Evolutionary conservation across 1,140 invertebrate genomes (phyloP), one percentile per base, ranked within the genome.

Genomic region (Nylanderia fulva): DNA sequence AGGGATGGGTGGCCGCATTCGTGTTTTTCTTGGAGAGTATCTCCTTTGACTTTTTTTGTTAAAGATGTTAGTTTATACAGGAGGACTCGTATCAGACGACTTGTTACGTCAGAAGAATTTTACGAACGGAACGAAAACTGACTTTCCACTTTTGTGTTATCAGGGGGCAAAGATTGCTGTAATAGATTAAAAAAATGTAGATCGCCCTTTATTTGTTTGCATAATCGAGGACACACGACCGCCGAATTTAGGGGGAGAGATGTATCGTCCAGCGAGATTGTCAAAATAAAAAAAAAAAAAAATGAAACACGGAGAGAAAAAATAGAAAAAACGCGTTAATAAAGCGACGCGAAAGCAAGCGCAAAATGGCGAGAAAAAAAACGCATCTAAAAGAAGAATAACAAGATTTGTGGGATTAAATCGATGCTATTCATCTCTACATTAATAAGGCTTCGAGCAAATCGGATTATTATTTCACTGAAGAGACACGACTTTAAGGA

Each of bases 161-260:
- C 15, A 36, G 33, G 39, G 48, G 13, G n/a, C n/a, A 39, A 15
- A 18, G 18, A 29, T 76, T 33, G 15, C 18, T 4, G 6, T 15
- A 13, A 21, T 56, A 27, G 66, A 82, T 45, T 27, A 24, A 58
- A 24, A 58, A 58, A 80, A 39, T 39, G 64, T 36, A 56, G 52
- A 45, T 82, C 72, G 54, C 36, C 15, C 66, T 58, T 33, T n/a
- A 52, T 48, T 33, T 4, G 15, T 42, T 48, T 52, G 36, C 45
- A 27, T 21, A 27, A 21, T 27, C 33, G 52, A 27, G 33, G 48
- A 52, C 29, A 52, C 29, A 39, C 15, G 33, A 24, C 27, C 7
- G 61, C 48, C 69, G 33, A 48, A n/a, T 36, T 74, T 69, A 36
- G 33, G 0, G 36, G 33, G n/a, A 69, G 69, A 33, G 71, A 29